Base-by-base conservation (phyloP, 2,113 vertebrate genomes). In the Echinops telfairi region DNA sequence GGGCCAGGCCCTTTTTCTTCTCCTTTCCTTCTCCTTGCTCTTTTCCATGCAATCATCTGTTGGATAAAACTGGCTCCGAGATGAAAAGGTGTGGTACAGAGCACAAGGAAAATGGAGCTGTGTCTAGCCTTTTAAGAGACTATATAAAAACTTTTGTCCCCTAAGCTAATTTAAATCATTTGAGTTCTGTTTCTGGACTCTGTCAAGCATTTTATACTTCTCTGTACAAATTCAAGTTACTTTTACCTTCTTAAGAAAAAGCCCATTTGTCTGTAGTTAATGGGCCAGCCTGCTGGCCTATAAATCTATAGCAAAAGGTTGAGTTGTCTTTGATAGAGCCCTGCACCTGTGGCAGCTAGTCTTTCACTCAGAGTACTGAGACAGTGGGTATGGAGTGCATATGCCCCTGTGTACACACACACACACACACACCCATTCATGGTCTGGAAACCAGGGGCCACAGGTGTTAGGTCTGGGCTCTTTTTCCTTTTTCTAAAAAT, bases 71-170 rank as follows among this genome's bases (percentile, higher is more conserved):
- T 38, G 11, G 58, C 47, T 89, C 70, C 68, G 53, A 89, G 75
- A 70, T 83, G 80, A 87, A 91, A 91, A 96, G 2, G 36, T 66
- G 36, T 66, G 16, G 20, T 88, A 16, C 82, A 89, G 94, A 3
- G 3, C 70, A 58, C 58, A 71, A 83, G 40, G 47, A 87, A 87
- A 75, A 57, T 27, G 29, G 38, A 71, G 33, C 36, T 15, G 14
- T 81, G 47, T 38, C 10, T 90, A 89, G 78, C 31, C 70, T 94
- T 89, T 75, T 40, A 77, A 60, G 14, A 77, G 29, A 88, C 38
- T 83, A 2, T 20, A 31, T 2, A 89, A 92, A n/a, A 85, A 83
- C 40, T 2, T 83, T 20, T 33, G 47, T 88, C 29, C 31, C 81
- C 75, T 62, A 58, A 76, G 43, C 43, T 89, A 73, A 82, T 22